phyloP scores from a whole-genome alignment of 2,888 invertebrate species.

The Cephus pulcher region DNA sequence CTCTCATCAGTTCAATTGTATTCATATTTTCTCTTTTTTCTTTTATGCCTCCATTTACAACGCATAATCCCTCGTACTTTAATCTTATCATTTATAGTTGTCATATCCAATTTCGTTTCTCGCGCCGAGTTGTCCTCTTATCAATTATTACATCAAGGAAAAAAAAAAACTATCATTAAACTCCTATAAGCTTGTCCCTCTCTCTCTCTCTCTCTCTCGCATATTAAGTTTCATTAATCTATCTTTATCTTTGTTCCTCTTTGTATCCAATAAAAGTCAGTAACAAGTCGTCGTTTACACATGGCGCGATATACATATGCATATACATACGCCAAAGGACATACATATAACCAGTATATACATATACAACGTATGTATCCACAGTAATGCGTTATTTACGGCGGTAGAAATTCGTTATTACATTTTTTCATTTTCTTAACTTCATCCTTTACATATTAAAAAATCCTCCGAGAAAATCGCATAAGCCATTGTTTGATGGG shows the following conservation, averaged over 20 bases:
- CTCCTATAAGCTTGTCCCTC: neutral
- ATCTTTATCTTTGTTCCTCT: neutral
- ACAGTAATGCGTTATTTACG: neutral
- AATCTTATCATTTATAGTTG: neutral
- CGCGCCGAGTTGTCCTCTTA: neutral
- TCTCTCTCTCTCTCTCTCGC: neutral
- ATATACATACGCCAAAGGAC: neutral
- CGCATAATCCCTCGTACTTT: neutral
- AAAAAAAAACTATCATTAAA: neutral
- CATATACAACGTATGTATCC: neutral
- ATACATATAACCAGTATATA: neutral
- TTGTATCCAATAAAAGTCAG: neutral
- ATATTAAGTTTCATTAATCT: neutral
- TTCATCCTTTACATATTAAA: neutral
- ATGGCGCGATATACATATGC: neutral
- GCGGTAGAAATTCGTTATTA: neutral
- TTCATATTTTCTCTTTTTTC: neutral
- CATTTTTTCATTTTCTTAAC: neutral
- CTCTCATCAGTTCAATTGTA: constrained; percentile 23
- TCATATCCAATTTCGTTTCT: neutral
- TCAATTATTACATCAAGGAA: neutral
- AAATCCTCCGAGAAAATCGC: neutral
- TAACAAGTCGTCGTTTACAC: neutral
- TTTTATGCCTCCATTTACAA: neutral
- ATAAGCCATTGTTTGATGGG: neutral